Conservation (phyloP, 2,797 vertebrate species). For the Schizopygopsis pylzovi region DNA sequence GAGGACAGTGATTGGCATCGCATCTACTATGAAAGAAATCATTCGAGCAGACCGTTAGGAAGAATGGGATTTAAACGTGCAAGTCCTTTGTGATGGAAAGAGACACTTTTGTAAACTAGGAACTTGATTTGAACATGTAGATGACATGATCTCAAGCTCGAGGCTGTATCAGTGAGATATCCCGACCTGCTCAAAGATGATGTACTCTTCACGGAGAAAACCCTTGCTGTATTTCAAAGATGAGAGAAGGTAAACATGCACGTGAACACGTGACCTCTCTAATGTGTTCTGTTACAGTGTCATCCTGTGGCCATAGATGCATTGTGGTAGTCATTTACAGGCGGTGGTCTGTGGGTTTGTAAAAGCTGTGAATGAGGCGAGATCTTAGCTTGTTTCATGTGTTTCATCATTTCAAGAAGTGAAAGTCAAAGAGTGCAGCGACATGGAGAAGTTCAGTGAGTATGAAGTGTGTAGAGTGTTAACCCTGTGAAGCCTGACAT, state of each 20-base stretch:
- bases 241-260: constrained; percentile 79
- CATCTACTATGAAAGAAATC: not conserved
- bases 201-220: constrained; percentile 88
- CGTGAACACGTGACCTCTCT: not conserved
- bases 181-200: constrained; percentile 68
- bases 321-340: no score
- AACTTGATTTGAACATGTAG: constrained; percentile 1
- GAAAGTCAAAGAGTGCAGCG: constrained; percentile 53
- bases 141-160: not conserved
- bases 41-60: not conserved
- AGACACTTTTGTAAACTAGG: not conserved
- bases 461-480: constrained; percentile 40
- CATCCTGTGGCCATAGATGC: no score
- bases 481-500: not conserved
- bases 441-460: constrained; percentile 57
- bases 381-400: constrained; percentile 11
- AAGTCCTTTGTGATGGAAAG: constrained; percentile 8
- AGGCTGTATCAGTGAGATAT: not conserved
- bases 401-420: constrained; percentile 62
- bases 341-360: not conserved
- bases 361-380: not conserved
- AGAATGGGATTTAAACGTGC: not conserved
- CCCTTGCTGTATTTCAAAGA: constrained; percentile 84
- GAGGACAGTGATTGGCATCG: not conserved
- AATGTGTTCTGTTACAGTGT: no score